phyloP scores from a whole-genome alignment of 1,140 invertebrate species.

The Bilobella aurantiaca region DNA sequence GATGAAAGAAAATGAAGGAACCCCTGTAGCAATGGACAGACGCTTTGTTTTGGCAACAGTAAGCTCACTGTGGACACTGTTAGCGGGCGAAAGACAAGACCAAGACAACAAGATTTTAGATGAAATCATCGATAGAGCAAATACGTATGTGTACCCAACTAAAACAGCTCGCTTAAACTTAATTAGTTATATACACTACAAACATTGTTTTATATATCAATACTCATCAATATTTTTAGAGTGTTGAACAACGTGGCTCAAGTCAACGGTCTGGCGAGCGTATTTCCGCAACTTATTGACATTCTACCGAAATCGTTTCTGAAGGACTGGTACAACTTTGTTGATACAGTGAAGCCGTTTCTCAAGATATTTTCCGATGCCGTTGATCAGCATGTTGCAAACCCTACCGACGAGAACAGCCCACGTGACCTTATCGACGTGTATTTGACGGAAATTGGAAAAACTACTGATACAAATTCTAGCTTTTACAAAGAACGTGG shows the following conservation, averaged over 20 bases:
- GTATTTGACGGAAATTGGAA: conserved; percentile 13
- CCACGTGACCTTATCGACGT: conserved; percentile 19
- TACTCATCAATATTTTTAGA: neutral
- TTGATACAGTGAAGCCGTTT: neutral
- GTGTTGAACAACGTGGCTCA: neutral
- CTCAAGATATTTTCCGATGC: neutral
- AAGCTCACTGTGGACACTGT: conserved; percentile 75
- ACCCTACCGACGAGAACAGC: neutral
- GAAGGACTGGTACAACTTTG: neutral
- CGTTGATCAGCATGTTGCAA: neutral
- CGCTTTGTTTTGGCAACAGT: conserved; percentile 44
- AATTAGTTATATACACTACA: no score
- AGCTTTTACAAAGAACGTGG: conserved; percentile 16
- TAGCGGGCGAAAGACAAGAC: conserved; percentile 57
- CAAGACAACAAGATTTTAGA: conserved; percentile 26
- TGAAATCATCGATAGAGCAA: neutral
- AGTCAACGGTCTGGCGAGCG: neutral
- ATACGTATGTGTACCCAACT: neutral
- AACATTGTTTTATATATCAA: no score
- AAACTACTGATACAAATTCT: conserved; percentile 15
- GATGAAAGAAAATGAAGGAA: neutral
- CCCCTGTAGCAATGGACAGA: neutral
- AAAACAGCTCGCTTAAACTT: no score
- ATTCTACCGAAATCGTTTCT: neutral
- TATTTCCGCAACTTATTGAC: neutral